Base-by-base conservation (phyloP, 2,797 vertebrate genomes). In the Hippopotamyrus pictus region DNA sequence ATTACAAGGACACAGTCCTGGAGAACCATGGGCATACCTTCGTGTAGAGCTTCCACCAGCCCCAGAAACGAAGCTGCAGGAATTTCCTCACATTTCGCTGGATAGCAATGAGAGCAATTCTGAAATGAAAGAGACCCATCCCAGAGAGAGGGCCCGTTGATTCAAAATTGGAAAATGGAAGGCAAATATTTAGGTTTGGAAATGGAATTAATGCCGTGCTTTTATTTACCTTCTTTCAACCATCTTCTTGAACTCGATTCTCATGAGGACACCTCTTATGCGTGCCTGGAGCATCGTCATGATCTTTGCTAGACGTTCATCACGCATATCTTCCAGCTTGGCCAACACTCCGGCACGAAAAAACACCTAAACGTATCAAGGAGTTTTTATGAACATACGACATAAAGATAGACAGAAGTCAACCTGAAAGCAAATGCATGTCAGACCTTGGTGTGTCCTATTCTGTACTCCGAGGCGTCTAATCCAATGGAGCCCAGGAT, bases 11-110 rank as follows among this genome's bases (percentile, higher is more conserved):
- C 25, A 53, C 48, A 85, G 22, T 6, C n/a, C 48, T 17, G 22
- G 46, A 11, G 33, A 51, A 50, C 83, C 5, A 37, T 85, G 53
- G 46, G 12, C 14, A 51, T 88, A 95, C 94, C 93, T 94, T 96
- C 0, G 92, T 95, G 90, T 95, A 96, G 54, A 95, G 93, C 92
- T 96, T 96, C 93, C 95, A 95, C 94, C 95, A 96, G 89, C 93
- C 94, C 95, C 94, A 96, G 92, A 91, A 95, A 48, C 93, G 89
- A 41, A 96, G 93, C 92, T 95, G 92, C 88, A 96, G 94, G 93
- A 97, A 96, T 89, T 96, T 96, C 90, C 94, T 93, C 87, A 95
- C 62, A 0, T 96, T 96, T 51, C 91, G 91, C 88, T 97, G 96
- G 90, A 96, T 94, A 89, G 92, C 93, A 89, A 94, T 94, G 87